Conservation (phyloP, 92 coral and sea anemone genomes). For the Epizoanthus rinbou region DNA sequence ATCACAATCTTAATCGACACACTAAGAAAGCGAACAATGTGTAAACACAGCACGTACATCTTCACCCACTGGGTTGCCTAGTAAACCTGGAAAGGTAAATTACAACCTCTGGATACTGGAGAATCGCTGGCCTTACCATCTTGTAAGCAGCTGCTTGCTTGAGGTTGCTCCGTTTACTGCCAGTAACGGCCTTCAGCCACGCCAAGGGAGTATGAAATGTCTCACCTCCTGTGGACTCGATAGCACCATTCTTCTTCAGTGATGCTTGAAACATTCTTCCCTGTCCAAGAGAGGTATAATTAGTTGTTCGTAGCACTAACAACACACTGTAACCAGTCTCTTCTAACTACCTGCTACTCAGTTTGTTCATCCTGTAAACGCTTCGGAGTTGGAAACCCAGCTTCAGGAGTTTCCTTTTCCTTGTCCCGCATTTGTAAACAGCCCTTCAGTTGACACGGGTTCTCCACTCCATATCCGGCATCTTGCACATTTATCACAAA, state of each 20-base stretch:
- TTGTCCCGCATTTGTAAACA: no score
- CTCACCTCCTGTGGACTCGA: slow-evolving; percentile 94
- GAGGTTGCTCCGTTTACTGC: slow-evolving; percentile 73
- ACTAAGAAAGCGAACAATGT: no score
- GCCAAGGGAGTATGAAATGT: slow-evolving; percentile 86
- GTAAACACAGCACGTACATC: neutral
- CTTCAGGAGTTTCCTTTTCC: no score
- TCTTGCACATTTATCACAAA: no score
- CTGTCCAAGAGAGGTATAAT: slow-evolving; percentile 40
- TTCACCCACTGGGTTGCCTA: no score
- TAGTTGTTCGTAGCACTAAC: neutral
- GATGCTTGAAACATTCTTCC: slow-evolving; percentile 88
- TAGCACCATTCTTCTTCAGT: slow-evolving; percentile 72
- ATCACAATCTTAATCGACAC: no score
- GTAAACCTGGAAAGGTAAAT: no score
- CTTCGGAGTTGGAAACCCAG: no score
- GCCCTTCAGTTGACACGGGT: no score
- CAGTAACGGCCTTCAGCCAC: slow-evolving; percentile 92
- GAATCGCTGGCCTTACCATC: slow-evolving; percentile 59
- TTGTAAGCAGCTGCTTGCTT: slow-evolving; percentile 80
- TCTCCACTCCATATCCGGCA: no score
- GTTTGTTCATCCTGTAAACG: no score
- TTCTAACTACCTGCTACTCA: neutral
- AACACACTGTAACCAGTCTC: neutral
- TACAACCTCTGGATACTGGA: no score